A percentile compares a stretch with the other conserved stretches of the same genome.
Evolutionary conservation across 2,888 invertebrate genomes (phyloP).

Genomic region (Pocota personata): DNA sequence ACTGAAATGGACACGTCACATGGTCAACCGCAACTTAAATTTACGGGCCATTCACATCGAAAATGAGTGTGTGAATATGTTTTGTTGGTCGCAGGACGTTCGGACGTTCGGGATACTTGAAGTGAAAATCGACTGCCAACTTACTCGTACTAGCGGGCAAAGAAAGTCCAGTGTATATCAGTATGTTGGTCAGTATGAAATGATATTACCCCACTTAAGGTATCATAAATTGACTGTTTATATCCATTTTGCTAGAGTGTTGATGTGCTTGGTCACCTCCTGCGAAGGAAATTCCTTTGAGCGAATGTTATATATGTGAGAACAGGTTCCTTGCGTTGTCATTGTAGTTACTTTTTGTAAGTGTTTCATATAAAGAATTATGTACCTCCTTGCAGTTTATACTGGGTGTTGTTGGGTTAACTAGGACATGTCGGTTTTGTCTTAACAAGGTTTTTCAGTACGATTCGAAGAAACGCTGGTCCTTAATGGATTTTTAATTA

Average conservation of each 20-base stretch:
- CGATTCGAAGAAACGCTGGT: neutral
- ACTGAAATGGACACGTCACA: conserved; percentile 40
- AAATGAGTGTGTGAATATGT: conserved; percentile 62
- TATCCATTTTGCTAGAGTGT: conserved; percentile 53
- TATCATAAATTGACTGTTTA: conserved; percentile 71
- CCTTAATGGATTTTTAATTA: conserved; percentile 18
- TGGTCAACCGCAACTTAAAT: conserved; percentile 66
- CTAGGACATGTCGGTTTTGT: conserved; percentile 24
- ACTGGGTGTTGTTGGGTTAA: conserved; percentile 38
- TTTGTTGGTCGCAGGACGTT: conserved; percentile 21
- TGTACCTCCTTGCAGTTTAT: neutral
- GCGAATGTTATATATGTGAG: conserved; percentile 26
- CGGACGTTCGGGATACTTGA: conserved; percentile 16
- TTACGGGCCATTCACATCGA: conserved; percentile 60
- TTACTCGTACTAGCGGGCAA: neutral
- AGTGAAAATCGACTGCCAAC: conserved; percentile 41
- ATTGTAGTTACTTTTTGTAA: conserved; percentile 40
- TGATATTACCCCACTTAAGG: conserved; percentile 64
- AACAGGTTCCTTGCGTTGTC: conserved; percentile 26
- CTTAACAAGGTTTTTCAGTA: conserved; percentile 4
- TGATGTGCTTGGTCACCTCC: conserved; percentile 50
- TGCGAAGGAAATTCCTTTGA: conserved; percentile 15
- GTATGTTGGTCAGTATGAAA: neutral
- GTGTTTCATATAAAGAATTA: conserved; percentile 46
- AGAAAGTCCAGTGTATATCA: neutral